These are phyloP conservation scores for Tetragnatha versicolor DNA, from an alignment of 1,140 invertebrate genomes.

Conservation along the genomic window DNA sequence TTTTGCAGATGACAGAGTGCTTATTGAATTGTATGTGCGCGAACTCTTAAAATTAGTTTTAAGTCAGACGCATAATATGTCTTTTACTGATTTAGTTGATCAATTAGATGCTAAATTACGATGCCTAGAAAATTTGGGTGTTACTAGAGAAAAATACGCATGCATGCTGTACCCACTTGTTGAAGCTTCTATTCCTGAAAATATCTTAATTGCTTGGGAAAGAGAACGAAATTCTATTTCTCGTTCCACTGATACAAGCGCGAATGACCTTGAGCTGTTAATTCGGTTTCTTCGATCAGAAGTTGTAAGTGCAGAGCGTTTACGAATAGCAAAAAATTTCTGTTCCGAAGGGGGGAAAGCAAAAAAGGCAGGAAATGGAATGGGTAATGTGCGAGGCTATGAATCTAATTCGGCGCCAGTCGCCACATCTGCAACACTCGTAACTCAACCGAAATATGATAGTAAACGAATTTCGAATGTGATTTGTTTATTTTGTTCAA, in stretches of 20 bases:
- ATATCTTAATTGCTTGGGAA: neutral
- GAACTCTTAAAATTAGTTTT: slow-evolving; percentile 5
- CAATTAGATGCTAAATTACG: neutral
- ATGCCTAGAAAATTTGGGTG: neutral
- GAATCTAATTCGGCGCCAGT: neutral
- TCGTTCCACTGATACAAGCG: neutral
- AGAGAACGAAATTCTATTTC: slow-evolving; percentile 2
- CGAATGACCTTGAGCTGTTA: neutral
- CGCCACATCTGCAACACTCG: neutral
- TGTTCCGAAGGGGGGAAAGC: neutral
- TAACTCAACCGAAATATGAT: neutral
- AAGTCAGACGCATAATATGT: neutral
- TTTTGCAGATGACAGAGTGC: neutral
- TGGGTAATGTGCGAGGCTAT: neutral
- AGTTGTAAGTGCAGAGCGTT: neutral
- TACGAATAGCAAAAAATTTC: neutral
- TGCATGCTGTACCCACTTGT: neutral
- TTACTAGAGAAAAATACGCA: neutral
- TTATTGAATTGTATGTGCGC: slow-evolving; percentile 1
- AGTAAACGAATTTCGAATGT: neutral
- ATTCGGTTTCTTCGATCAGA: neutral
- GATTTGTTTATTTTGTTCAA: no score
- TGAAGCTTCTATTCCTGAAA: neutral
- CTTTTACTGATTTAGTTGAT: slow-evolving; percentile 3
- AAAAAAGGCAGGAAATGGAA: neutral